Percentiles rank a stretch among this genome's conserved stretches.
Evolutionary conservation across 2,888 invertebrate species (phyloP).

Genomic region (Tinea semifulvella): DNA sequence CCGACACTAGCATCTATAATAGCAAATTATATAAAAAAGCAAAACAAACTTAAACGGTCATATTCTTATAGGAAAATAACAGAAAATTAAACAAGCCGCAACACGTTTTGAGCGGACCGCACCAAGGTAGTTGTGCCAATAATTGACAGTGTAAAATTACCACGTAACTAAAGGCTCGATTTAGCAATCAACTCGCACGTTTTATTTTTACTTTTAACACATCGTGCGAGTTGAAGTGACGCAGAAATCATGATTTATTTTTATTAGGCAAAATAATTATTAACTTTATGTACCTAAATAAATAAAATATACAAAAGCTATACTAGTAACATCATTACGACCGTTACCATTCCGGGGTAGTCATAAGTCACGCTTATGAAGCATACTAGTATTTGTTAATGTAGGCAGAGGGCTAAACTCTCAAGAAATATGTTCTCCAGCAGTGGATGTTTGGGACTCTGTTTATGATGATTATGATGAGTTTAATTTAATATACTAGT

Average conservation of each 20-base stretch:
- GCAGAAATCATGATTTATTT: background rate
- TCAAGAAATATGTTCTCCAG: too few species aligned
- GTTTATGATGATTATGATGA: too few species aligned
- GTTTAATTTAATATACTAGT: too few species aligned
- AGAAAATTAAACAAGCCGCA: constrained; percentile 12
- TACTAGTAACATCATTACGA: too few species aligned
- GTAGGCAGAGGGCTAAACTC: too few species aligned
- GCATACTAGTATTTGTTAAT: too few species aligned
- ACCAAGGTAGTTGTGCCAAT: constrained; percentile 2
- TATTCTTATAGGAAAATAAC: constrained; percentile 10
- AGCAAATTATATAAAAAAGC: constrained; percentile 3
- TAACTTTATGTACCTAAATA: too few species aligned
- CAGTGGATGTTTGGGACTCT: too few species aligned
- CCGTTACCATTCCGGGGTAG: too few species aligned
- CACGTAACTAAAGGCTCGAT: constrained; percentile 1
- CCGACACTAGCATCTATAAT: background rate
- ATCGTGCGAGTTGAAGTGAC: background rate
- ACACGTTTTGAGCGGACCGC: constrained; percentile 6
- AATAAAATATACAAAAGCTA: too few species aligned
- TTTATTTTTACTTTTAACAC: too few species aligned
- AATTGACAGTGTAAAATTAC: constrained; percentile 12
- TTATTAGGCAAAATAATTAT: background rate
- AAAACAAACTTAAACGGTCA: constrained; percentile 10
- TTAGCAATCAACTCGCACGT: background rate
- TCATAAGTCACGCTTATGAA: too few species aligned